These are phyloP conservation scores for Alosa sapidissima DNA, from an alignment of 2,797 vertebrate species.

Conservation along the genomic window DNA sequence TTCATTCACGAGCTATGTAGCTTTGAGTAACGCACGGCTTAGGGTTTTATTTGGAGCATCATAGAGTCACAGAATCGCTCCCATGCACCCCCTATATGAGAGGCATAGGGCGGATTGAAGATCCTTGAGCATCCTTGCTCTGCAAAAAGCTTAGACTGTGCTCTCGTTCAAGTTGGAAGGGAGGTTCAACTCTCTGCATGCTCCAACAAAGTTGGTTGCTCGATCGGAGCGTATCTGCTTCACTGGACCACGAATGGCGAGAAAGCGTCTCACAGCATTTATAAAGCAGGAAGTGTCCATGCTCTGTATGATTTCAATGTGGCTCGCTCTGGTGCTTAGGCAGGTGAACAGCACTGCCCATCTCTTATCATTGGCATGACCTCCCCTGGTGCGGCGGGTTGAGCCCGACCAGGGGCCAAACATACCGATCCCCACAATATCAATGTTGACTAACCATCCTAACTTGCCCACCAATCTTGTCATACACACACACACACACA, in stretches of 20 bases:
- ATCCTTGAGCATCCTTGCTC: background rate
- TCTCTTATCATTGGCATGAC: background rate
- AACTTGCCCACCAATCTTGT: too few relatives aligned
- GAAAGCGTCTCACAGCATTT: background rate
- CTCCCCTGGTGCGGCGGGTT: background rate
- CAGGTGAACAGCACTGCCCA: conserved; percentile 23
- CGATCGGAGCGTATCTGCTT: background rate
- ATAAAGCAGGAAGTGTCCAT: conserved; percentile 10
- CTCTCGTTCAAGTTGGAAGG: background rate
- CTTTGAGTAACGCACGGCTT: too few relatives aligned
- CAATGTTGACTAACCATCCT: too few relatives aligned
- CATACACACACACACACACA: too few relatives aligned
- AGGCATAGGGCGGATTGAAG: background rate
- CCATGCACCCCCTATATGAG: background rate
- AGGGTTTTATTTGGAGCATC: conserved; percentile 1
- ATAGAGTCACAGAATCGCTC: background rate
- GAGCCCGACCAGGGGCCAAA: conserved; percentile 10
- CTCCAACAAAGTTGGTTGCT: background rate
- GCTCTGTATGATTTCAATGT: background rate
- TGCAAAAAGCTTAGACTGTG: background rate
- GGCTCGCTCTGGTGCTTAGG: background rate
- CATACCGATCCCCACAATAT: too few relatives aligned
- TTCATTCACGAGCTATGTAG: too few relatives aligned
- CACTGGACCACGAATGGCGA: background rate
- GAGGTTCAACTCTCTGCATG: background rate